phyloP scores from a whole-genome alignment of 2,888 invertebrate genomes.

The Stegana nigrithorax region DNA sequence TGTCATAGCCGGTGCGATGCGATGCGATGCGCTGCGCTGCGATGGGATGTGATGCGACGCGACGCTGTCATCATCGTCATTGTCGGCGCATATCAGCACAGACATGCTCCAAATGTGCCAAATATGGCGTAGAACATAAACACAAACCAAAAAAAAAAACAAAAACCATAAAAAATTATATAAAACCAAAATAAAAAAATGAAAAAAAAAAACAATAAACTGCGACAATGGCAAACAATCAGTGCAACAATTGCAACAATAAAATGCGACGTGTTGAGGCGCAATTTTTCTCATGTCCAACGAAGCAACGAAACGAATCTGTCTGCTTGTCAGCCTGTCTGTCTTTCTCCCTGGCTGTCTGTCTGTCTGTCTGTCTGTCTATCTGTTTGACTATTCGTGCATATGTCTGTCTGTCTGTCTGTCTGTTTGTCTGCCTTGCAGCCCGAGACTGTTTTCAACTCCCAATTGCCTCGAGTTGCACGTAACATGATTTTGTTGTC shows the following conservation, averaged over 20 bases:
- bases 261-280: slow-evolving; percentile 34
- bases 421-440: neutral
- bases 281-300: slow-evolving; percentile 51
- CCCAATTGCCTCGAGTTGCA: neutral
- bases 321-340: slow-evolving; percentile 40
- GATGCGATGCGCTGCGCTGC: too few species aligned
- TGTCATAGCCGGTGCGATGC: too few species aligned
- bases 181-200: neutral
- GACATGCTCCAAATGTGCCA: slow-evolving; percentile 24
- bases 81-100: too few species aligned
- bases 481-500: neutral
- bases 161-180: neutral
- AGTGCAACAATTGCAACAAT: slow-evolving; percentile 29
- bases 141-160: neutral
- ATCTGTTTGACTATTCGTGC: neutral
- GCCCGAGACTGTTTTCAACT: too few species aligned
- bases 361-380: slow-evolving; percentile 18
- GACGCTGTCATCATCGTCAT: neutral
- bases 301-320: slow-evolving; percentile 37
- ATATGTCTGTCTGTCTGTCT: neutral
- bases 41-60: too few species aligned
- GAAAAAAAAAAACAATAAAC: slow-evolving; percentile 6
- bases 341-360: slow-evolving; percentile 22
- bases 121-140: slow-evolving; percentile 18
- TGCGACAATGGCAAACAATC: slow-evolving; percentile 19